Evolutionary conservation across 2,113 vertebrate species (phyloP).

Genomic region (Tinamus guttatus): DNA sequence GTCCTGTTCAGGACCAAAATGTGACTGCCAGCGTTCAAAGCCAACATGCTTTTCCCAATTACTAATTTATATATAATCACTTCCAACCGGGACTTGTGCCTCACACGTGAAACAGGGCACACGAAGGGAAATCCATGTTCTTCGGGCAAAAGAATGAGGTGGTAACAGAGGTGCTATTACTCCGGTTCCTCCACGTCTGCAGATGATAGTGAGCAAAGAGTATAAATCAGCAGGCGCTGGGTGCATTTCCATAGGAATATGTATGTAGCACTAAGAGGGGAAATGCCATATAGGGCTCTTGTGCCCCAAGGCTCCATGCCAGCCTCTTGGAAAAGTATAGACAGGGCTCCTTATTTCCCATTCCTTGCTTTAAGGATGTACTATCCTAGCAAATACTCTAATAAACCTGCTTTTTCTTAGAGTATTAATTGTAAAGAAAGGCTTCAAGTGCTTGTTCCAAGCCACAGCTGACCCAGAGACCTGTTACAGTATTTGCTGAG

Average conservation of each 20-base stretch:
- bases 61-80: background rate
- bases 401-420: background rate
- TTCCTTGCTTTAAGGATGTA: background rate
- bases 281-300: rapidly evolving
- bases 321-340: background rate
- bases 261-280: background rate
- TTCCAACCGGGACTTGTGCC: no score
- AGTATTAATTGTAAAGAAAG: background rate
- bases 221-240: background rate
- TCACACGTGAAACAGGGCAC: background rate
- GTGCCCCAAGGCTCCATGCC: background rate
- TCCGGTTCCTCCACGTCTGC: background rate
- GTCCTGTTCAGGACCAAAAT: background rate
- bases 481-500: background rate
- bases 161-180: background rate
- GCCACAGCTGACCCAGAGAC: background rate
- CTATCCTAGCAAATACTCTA: rapidly evolving
- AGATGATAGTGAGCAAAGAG: rapidly evolving
- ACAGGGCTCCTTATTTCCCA: background rate
- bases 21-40: background rate
- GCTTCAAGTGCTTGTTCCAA: background rate
- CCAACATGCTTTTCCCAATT: background rate
- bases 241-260: rapidly evolving
- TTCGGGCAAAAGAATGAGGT: background rate
- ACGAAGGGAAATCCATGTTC: background rate